A percentile compares a stretch with the other conserved stretches of the same genome.
Evolutionary conservation across 2,888 invertebrate genomes (phyloP).

Genomic region (Holacanthella duospinosa): DNA sequence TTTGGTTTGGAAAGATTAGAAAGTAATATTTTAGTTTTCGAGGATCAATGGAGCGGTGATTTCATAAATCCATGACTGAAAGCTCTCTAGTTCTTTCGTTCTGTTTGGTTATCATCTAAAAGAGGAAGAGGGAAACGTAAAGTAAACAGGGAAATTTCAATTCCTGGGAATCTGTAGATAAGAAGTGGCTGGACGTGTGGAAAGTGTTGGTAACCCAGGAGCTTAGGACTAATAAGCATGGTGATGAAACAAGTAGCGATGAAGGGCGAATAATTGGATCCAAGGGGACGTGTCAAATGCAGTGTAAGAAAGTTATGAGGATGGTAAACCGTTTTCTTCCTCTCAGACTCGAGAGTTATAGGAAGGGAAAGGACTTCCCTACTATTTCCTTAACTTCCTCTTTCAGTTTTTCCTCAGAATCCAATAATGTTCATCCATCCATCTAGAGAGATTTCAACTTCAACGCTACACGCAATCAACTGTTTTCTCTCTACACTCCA

Average conservation of each 20-base stretch:
- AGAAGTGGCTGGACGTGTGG: too few species aligned
- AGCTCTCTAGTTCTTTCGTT: too few species aligned
- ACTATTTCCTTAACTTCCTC: too few species aligned
- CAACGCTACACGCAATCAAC: not conserved
- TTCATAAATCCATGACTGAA: too few species aligned
- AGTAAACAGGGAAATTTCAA: not conserved
- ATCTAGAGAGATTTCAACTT: not conserved
- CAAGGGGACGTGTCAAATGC: conserved; percentile 25
- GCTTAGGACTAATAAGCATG: too few species aligned
- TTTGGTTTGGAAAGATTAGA: too few species aligned
- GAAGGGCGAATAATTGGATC: conserved; percentile 21
- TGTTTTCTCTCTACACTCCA: not conserved
- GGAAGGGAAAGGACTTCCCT: too few species aligned
- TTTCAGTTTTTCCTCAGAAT: not conserved
- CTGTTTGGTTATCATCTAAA: too few species aligned
- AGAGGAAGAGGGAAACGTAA: not conserved
- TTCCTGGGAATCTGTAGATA: not conserved
- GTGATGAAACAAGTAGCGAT: too few species aligned
- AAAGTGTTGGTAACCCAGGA: too few species aligned
- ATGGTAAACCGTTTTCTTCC: conserved; percentile 9
- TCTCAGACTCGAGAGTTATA: too few species aligned
- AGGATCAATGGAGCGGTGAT: not conserved
- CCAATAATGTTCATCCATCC: not conserved
- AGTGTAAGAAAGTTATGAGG: conserved; percentile 17
- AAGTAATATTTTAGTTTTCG: not conserved